Base-by-base conservation (phyloP, 1,140 invertebrate species). In the Sycophila sp. region DNA sequence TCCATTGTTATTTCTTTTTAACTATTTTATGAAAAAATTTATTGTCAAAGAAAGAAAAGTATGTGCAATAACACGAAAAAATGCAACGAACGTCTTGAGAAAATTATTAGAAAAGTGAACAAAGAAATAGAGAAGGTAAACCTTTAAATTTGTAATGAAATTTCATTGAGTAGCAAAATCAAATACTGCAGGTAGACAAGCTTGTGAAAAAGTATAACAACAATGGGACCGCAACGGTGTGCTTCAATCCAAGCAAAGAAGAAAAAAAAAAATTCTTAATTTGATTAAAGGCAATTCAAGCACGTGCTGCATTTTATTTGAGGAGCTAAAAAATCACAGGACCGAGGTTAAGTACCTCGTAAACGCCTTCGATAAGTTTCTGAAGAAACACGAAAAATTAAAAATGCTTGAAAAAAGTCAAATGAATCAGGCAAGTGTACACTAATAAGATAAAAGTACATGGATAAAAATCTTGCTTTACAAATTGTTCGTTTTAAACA, bases 111-210 rank as follows among this genome's bases (percentile, higher is more conserved):
- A 40, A 24, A 63, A 55, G 38, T 24, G 38, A 24, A 26, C 28
- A 42, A 26, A 30, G 59, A 69, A 63, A 55, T 63, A 2, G 36
- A 0, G 6, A 56, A 55, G 68, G 67, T 69, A 69, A 28, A 59
- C n/a, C 1, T 40, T 0, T 11, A 38, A 55, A 19, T 28, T 56
- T 53, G 34, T 32, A 42, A 28, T n/a, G n/a, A 55, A 32, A 40
- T 26, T 28, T 28, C 26, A 30, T 26, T 55, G 17, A 4, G 30
- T 30, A 53, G 53, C 15, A 55, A 53, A 24, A 40, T 15, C 13
- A 19, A 38, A 53, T 24, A 19, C 13, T 62, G 4, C 6, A 70
- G 59, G 49, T 32, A 0, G 36, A 70, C 47, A 4, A 30, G 4
- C 2, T 56, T 70, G 5, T 70, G 1, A 4, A 56, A 26, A 62